Percentiles rank a stretch among this genome's conserved stretches.
Evolutionary conservation across 1,140 invertebrate species (phyloP).

Genomic region (Psix sp.): DNA sequence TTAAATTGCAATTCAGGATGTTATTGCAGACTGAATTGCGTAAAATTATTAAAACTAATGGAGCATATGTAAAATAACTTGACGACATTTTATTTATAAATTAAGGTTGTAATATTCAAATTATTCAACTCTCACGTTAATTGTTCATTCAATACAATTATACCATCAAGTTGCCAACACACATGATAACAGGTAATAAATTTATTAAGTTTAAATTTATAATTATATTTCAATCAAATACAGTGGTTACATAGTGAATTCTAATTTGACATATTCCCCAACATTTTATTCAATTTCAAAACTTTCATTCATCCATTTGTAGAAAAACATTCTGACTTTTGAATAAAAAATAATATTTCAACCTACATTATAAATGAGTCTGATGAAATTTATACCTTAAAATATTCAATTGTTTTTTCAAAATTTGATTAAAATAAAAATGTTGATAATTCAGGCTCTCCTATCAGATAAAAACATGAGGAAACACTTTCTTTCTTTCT

Average conservation of each 20-base stretch:
- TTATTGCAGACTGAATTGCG: slow-evolving; percentile 14
- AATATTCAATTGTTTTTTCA: no score
- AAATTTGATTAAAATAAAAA: no score
- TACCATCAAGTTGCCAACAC: slow-evolving; percentile 1
- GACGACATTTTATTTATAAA: slow-evolving; percentile 3
- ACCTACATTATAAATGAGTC: no score
- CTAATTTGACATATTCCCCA: neutral
- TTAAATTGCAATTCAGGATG: slow-evolving; percentile 27
- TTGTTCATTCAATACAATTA: slow-evolving; percentile 17
- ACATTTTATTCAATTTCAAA: no score
- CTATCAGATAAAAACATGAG: no score
- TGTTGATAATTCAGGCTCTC: no score
- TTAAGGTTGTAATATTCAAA: slow-evolving; percentile 14
- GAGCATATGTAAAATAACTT: slow-evolving; percentile 24
- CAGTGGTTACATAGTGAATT: no score
- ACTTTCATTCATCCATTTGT: no score
- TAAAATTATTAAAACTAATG: slow-evolving; percentile 36
- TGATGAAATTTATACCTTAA: no score
- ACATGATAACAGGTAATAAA: neutral
- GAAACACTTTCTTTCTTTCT: no score
- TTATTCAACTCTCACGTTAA: slow-evolving; percentile 32
- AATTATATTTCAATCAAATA: neutral
- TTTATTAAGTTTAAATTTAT: neutral
- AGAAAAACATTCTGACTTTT: no score
- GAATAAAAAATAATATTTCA: no score